Evolutionary conservation across 2,797 vertebrate genomes (phyloP).

Genomic region (Chanos chanos): DNA sequence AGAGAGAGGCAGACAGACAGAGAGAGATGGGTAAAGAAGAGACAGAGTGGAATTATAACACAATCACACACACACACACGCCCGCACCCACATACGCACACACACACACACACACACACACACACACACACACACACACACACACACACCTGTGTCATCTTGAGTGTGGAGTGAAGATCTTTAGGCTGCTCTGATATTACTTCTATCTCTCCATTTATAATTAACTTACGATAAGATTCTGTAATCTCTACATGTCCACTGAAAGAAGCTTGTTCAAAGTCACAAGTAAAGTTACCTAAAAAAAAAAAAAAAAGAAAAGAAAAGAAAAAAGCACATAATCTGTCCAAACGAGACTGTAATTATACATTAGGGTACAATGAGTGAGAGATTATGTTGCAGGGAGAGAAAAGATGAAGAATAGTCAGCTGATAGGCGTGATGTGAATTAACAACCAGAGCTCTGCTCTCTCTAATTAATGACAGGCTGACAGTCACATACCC

Average conservation of each 20-base stretch:
- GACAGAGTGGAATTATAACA: background rate
- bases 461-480: constrained; percentile 52
- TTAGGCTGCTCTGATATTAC: no score
- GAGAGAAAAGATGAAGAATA: constrained; percentile 11
- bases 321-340: constrained; percentile 33
- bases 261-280: background rate
- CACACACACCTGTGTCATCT: background rate
- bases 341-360: constrained; percentile 37
- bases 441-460: constrained; percentile 35
- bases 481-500: constrained; percentile 40
- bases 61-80: background rate
- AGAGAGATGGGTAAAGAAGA: background rate
- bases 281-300: constrained; percentile 8
- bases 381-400: constrained; percentile 34
- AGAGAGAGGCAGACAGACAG: no score
- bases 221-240: no score
- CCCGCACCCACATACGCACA: background rate
- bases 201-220: no score
- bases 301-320: no score
- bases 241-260: no score
- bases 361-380: constrained; percentile 39
- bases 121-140: background rate
- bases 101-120: background rate
- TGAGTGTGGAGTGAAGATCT: background rate
- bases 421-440: constrained; percentile 35